A percentile compares a stretch with the other conserved stretches of the same genome.
phyloP scores from a whole-genome alignment of 2,797 vertebrate genomes.

The Aythya fuligula region DNA sequence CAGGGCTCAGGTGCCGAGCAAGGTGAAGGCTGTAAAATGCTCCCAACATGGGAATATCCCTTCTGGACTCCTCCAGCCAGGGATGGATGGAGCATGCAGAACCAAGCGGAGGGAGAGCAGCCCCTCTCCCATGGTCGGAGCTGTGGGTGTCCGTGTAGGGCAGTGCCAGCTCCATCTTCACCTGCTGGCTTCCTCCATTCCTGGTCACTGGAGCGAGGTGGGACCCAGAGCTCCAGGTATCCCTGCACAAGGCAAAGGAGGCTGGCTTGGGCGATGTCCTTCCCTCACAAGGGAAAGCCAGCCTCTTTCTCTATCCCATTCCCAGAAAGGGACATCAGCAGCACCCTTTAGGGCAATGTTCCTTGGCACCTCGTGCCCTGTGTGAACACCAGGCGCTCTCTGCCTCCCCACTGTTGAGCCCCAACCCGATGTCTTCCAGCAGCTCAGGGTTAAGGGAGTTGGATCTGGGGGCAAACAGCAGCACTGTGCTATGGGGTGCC shows the following conservation, averaged over 20 bases:
- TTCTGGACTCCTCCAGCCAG: background rate
- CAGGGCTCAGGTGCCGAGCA: background rate
- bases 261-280: background rate
- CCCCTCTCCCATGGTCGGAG: background rate
- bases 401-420: background rate
- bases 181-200: background rate
- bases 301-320: background rate
- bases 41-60: background rate
- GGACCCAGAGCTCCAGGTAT: background rate
- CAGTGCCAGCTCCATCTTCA: background rate
- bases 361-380: background rate
- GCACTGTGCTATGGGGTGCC: background rate
- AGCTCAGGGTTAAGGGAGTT: fast-evolving
- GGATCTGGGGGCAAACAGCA: background rate
- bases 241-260: background rate
- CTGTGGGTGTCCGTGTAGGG: background rate
- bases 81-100: background rate
- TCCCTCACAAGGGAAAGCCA: background rate
- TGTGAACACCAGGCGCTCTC: background rate
- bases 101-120: background rate
- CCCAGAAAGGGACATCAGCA: background rate
- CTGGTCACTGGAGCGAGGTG: background rate
- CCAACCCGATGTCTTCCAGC: fast-evolving
- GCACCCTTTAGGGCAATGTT: background rate
- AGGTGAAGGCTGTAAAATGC: background rate